Evolutionary conservation across 2,113 vertebrate genomes (phyloP).

Genomic region (Spilogale gracilis): DNA sequence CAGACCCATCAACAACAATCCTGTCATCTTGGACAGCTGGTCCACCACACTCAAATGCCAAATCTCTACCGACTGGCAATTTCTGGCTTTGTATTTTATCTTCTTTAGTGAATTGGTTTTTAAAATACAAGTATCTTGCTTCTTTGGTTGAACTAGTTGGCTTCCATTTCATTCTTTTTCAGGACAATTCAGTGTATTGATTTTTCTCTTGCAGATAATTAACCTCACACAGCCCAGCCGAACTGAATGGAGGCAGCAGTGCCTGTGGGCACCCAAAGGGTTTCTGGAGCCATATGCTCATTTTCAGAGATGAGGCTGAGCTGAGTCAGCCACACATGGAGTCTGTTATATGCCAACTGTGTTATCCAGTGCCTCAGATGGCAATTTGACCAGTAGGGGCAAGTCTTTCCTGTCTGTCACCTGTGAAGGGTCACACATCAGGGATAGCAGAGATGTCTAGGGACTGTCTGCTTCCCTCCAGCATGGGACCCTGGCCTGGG

Average conservation of each 20-base stretch:
- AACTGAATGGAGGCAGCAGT: neutral
- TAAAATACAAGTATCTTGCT: neutral
- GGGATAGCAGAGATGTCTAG: neutral
- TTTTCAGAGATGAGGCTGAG: neutral
- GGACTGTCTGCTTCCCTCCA: neutral
- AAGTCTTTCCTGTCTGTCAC: neutral
- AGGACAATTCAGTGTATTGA: neutral
- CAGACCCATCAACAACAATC: slow-evolving; percentile 55
- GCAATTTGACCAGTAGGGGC: fast-evolving
- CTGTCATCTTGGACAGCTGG: slow-evolving; percentile 53
- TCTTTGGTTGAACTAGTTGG: slow-evolving; percentile 37
- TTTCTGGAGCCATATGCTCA: neutral
- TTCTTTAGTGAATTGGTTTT: slow-evolving; percentile 52
- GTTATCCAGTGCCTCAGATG: neutral
- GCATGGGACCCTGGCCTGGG: neutral
- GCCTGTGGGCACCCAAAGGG: neutral
- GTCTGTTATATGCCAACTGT: neutral
- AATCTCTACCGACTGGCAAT: slow-evolving; percentile 19
- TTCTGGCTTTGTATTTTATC: neutral
- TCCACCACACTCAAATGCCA: neutral
- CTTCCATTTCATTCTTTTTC: neutral
- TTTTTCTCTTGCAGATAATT: slow-evolving; percentile 7
- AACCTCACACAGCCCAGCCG: neutral
- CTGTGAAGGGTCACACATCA: neutral
- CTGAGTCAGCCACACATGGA: neutral